phyloP scores from a whole-genome alignment of 35 echinoderm and acorn worm species.

The Eucidaris tribuloides region DNA sequence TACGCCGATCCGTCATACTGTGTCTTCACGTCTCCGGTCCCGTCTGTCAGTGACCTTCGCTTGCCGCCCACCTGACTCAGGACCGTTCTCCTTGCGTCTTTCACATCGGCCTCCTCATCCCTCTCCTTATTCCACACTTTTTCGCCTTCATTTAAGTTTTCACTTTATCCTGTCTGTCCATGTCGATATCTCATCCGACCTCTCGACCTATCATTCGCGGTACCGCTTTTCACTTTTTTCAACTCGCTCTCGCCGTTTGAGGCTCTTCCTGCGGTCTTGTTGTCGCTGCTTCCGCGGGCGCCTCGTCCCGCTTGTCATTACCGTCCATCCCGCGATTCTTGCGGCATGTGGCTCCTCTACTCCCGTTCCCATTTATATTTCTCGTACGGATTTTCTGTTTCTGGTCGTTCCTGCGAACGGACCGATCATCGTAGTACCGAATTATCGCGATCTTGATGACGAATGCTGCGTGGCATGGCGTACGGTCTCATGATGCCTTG shows the following conservation, averaged over 20 bases:
- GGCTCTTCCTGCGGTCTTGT: constrained; percentile 7
- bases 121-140: constrained; percentile 9
- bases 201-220: background rate
- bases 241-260: background rate
- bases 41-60: constrained; percentile 3
- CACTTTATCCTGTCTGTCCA: constrained; percentile 31
- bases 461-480: background rate
- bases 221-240: constrained; percentile 9
- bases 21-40: constrained; percentile 10
- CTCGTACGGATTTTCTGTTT: constrained; percentile 25
- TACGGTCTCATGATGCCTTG: constrained; percentile 10
- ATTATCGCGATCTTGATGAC: background rate
- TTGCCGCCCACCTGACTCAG: background rate
- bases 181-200: constrained; percentile 22
- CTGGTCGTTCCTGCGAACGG: constrained; percentile 16
- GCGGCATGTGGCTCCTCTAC: background rate
- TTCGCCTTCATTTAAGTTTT: background rate
- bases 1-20: constrained; percentile 24
- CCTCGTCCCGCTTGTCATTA: constrained; percentile 23
- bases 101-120: constrained; percentile 37
- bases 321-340: constrained; percentile 10
- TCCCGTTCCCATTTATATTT: constrained; percentile 22
- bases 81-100: background rate
- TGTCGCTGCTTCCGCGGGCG: background rate
- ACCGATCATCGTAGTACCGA: background rate